A percentile compares a stretch with the other conserved stretches of the same genome.
phyloP scores from a whole-genome alignment of 2,797 vertebrate species.

The Selene dorsalis region DNA sequence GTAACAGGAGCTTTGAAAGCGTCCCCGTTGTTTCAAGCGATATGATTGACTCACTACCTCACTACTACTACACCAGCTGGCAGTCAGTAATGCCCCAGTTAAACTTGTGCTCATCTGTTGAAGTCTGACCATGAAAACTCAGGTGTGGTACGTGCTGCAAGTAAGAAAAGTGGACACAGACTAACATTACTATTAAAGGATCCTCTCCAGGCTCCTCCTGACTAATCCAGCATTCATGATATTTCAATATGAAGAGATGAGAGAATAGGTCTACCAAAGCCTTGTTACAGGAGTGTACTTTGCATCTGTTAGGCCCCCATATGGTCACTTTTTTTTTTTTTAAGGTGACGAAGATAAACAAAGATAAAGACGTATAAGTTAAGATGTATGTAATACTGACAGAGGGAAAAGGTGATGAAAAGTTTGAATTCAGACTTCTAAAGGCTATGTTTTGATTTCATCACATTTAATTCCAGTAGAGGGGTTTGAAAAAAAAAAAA shows the following conservation, averaged over 20 bases:
- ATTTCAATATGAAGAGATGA: neutral
- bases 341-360: neutral
- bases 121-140: neutral
- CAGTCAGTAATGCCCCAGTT: neutral
- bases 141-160: neutral
- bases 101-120: neutral
- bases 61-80: neutral
- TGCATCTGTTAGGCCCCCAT: neutral
- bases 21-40: neutral
- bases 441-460: neutral
- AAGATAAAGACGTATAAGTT: neutral
- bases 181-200: neutral
- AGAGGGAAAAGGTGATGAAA: neutral
- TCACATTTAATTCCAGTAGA: too few species aligned
- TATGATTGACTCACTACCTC: neutral
- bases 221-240: conserved; percentile 5
- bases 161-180: neutral
- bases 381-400: too few species aligned
- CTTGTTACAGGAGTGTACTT: neutral
- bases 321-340: neutral
- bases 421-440: neutral
- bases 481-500: too few species aligned
- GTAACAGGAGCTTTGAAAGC: conserved; percentile 18
- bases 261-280: neutral
- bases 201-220: neutral